Evolutionary conservation across 2,888 invertebrate species (phyloP).

Genomic region (Cistogaster globosa): DNA sequence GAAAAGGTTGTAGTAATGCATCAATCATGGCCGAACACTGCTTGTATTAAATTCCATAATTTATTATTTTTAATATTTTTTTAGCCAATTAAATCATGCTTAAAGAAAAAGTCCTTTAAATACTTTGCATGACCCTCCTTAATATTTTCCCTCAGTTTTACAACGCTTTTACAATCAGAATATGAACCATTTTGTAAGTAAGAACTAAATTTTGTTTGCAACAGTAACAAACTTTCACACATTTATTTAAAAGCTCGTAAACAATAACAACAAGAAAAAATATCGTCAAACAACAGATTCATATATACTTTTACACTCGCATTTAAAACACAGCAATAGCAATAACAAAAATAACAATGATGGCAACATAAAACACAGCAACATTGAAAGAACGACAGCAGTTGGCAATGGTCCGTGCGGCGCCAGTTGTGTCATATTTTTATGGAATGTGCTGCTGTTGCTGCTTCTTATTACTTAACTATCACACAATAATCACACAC

Average conservation of each 20-base stretch:
- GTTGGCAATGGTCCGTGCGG: slow-evolving; percentile 74
- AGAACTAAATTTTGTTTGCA: slow-evolving; percentile 53
- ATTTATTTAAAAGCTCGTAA: slow-evolving; percentile 50
- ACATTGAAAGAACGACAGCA: slow-evolving; percentile 65
- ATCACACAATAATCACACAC: slow-evolving; percentile 19
- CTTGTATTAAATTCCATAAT: too few species aligned
- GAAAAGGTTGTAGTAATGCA: too few species aligned
- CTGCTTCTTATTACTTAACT: slow-evolving; percentile 57
- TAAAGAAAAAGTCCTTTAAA: neutral
- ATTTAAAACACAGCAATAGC: slow-evolving; percentile 1
- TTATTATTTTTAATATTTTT: too few species aligned
- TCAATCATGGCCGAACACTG: too few species aligned
- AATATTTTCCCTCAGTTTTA: neutral
- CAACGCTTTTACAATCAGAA: slow-evolving; percentile 24
- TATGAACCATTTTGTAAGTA: slow-evolving; percentile 1
- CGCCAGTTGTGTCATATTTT: slow-evolving; percentile 75
- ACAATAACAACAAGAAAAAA: slow-evolving; percentile 40
- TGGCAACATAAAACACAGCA: slow-evolving; percentile 53
- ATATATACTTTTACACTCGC: neutral
- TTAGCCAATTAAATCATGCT: neutral
- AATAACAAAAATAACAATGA: slow-evolving; percentile 37
- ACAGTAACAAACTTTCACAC: slow-evolving; percentile 58
- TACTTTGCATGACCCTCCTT: slow-evolving; percentile 12
- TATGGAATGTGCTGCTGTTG: slow-evolving; percentile 67
- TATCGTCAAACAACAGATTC: slow-evolving; percentile 54